These are phyloP conservation scores for Mormoops blainvillei DNA, from an alignment of 2,113 vertebrate genomes.

Conservation along the genomic window DNA sequence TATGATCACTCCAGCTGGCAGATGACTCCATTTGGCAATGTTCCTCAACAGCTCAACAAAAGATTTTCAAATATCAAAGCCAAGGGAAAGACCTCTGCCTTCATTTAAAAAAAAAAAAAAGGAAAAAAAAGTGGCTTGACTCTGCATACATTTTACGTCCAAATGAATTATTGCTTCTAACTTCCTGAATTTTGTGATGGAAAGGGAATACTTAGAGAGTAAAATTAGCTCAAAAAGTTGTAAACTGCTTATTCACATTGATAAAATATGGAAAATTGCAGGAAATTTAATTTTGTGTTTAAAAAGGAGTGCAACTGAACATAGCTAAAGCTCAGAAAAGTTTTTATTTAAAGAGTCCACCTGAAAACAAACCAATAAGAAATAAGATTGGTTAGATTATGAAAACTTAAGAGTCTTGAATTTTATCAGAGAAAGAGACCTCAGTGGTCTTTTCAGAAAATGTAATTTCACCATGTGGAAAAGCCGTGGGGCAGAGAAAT, in stretches of 20 bases:
- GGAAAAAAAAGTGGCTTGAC: conserved; percentile 9
- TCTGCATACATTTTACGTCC: background rate
- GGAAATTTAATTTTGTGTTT: background rate
- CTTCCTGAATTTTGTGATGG: background rate
- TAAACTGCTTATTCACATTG: background rate
- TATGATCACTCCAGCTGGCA: conserved; percentile 67
- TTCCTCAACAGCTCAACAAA: conserved; percentile 44
- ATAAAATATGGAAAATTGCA: background rate
- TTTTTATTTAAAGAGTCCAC: background rate
- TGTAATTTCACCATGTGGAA: background rate
- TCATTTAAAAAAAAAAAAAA: background rate
- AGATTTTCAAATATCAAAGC: conserved; percentile 43
- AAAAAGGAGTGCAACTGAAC: background rate
- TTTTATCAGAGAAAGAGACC: background rate
- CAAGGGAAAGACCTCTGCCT: conserved; percentile 38
- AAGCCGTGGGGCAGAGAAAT: background rate
- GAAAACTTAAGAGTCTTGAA: background rate
- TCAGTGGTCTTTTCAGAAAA: background rate
- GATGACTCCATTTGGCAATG: conserved; percentile 56
- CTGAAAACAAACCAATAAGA: background rate
- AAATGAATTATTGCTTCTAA: background rate
- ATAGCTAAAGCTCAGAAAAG: background rate
- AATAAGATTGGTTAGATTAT: background rate
- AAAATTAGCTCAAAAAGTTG: background rate
- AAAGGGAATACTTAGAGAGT: background rate